Evolutionary conservation across 1,140 invertebrate genomes (phyloP).

Genomic region (Diachasmimorpha longicaudata): DNA sequence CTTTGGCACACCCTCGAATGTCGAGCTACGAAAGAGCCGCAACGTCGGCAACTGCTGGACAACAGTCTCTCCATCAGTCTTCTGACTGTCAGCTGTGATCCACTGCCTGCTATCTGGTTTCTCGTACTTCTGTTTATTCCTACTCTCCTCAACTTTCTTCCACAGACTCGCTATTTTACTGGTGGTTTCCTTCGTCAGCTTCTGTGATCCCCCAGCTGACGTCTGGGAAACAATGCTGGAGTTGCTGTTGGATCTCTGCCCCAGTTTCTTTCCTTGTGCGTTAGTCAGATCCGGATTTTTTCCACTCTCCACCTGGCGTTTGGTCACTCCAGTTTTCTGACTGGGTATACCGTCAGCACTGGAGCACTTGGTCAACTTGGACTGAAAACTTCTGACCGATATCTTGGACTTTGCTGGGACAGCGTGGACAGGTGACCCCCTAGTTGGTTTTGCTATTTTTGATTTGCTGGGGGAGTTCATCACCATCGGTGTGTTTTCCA

Average conservation of each 20-base stretch:
- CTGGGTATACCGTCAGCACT: conserved; percentile 49
- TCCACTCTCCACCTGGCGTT: neutral
- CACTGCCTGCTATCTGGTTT: conserved; percentile 71
- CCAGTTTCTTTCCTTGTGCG: conserved; percentile 42
- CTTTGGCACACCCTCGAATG: conserved; percentile 71
- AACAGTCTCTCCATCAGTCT: conserved; percentile 39
- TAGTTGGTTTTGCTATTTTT: conserved; percentile 49
- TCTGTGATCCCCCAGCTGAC: conserved; percentile 54
- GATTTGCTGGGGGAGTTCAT: conserved; percentile 48
- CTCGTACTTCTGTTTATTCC: conserved; percentile 64
- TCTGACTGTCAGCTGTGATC: conserved; percentile 60
- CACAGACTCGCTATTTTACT: conserved; percentile 89
- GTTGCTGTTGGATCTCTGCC: conserved; percentile 65
- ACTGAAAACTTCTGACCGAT: conserved; percentile 33
- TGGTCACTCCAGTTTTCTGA: conserved; percentile 10
- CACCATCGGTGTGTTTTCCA: conserved; percentile 55
- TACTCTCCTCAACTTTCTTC: conserved; percentile 84
- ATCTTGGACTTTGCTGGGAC: conserved; percentile 41
- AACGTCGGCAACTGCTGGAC: conserved; percentile 44
- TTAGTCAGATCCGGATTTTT: neutral
- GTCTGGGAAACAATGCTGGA: conserved; percentile 67
- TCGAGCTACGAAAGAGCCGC: conserved; percentile 71
- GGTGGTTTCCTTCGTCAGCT: conserved; percentile 72
- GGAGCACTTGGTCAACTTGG: conserved; percentile 46
- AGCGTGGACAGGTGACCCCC: conserved; percentile 32